Base-by-base conservation (phyloP, 1,140 invertebrate species). In the Hyphantria cunea region DNA sequence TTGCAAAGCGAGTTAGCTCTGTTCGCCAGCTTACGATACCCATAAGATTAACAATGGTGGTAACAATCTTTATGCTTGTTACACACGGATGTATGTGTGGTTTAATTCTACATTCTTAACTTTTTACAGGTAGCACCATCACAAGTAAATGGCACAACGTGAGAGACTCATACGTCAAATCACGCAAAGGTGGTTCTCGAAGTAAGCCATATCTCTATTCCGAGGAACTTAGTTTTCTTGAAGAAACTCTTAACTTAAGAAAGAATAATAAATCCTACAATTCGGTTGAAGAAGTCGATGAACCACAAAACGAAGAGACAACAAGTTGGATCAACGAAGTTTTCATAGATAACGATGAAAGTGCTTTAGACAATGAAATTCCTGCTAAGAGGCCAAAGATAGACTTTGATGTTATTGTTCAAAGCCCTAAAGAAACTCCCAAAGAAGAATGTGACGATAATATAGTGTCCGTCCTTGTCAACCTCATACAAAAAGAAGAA, bases 81-180 rank as follows among this genome's bases (percentile, higher is more conserved):
- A 5, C 17, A 25, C 17, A 5, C 5, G 5, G 17, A 25, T 25
- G 1, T 25, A 25, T 25, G 5, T 5, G 5, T 25, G 5, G 17
- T 25, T 25, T 25, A 25, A 5, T 25, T 25, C 17, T 1, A 25
- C 5, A 25, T 25, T 39, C 2, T 9, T 31, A 42, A 2, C 8
- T 51, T 14, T 42, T 61, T 7, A 0, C 74, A 82, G 77, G 78
- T 42, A 53, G 66, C 3, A 66, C 72, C 12, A 72, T 83, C 42
- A 72, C 68, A 32, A 77, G 70, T 15, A 83, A 83, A 63, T 83
- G 80, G 80, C 75, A 66, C 42, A 83, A 83, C 69, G 50, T 77
- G 0, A 50, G 80, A 37, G 80, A 83, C 25, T 72, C 73, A 3
- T 83, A 76, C 31, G 74, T 74, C 0, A 83, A 83, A 65, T 76